Conservation (phyloP, 2,888 invertebrate genomes). For the Acleris laterana region DNA sequence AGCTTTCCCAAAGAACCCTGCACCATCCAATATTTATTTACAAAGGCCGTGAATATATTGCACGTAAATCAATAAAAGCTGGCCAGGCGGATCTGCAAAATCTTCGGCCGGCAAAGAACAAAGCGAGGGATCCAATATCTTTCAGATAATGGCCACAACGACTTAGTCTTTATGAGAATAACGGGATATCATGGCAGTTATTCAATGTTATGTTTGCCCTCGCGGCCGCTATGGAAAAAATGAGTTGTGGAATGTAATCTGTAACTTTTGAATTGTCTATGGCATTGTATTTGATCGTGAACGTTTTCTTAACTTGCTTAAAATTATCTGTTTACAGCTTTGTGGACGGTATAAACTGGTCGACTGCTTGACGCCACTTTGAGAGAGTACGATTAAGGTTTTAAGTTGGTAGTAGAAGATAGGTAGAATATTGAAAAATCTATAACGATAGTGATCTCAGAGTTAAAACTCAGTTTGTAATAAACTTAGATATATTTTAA, state of each 20-base stretch:
- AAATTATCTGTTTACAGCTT: too few species aligned
- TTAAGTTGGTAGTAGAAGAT: too few species aligned
- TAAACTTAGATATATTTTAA: too few species aligned
- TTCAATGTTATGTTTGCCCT: conserved; percentile 30
- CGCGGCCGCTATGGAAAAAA: conserved; percentile 2
- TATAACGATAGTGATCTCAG: neutral
- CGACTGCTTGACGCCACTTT: too few species aligned
- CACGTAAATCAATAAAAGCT: conserved; percentile 35
- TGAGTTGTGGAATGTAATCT: neutral
- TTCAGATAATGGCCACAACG: conserved; percentile 37
- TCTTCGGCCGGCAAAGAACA: conserved; percentile 36
- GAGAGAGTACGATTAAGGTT: too few species aligned
- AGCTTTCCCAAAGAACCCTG: conserved; percentile 15
- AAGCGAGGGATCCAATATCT: conserved; percentile 41
- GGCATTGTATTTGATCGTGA: neutral
- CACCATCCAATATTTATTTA: conserved; percentile 27
- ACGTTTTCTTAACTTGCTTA: conserved; percentile 1
- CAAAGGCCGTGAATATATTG: conserved; percentile 35
- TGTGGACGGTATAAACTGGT: too few species aligned
- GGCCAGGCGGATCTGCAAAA: conserved; percentile 29
- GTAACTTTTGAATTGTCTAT: neutral
- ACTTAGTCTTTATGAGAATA: conserved; percentile 40
- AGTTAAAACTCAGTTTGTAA: too few species aligned
- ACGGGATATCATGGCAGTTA: conserved; percentile 30
- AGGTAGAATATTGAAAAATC: too few species aligned